Percentiles rank a stretch among this genome's conserved stretches.
phyloP scores from a whole-genome alignment of 2,888 invertebrate species.

The Drosophila atripex region DNA sequence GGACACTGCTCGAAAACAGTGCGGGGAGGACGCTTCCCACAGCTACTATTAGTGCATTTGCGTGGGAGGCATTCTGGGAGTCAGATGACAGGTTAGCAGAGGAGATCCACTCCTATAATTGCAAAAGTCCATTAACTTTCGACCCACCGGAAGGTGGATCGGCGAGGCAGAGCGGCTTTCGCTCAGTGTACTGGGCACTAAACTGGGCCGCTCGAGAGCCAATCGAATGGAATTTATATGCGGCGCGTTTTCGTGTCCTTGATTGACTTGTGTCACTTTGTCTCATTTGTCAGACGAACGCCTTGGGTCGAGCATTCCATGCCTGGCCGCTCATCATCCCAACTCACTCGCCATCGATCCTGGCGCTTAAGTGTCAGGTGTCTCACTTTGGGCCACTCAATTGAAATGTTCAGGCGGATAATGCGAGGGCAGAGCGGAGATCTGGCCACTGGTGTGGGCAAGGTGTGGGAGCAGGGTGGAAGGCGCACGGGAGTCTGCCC shows the following conservation, averaged over 20 bases:
- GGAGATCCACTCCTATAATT: too few relatives aligned
- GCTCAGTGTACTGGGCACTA: conserved; percentile 44
- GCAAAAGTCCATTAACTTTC: neutral
- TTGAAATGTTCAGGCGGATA: conserved; percentile 44
- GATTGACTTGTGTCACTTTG: conserved; percentile 83
- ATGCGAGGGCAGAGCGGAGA: conserved; percentile 12
- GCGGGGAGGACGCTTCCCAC: neutral
- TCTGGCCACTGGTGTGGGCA: neutral
- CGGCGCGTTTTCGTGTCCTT: conserved; percentile 62
- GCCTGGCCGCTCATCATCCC: conserved; percentile 25
- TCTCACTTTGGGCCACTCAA: conserved; percentile 55
- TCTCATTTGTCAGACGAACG: conserved; percentile 82
- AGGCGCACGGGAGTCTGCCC: conserved; percentile 8
- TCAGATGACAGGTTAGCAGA: too few relatives aligned
- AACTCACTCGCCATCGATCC: conserved; percentile 15
- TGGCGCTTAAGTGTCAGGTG: conserved; percentile 74
- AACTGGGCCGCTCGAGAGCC: conserved; percentile 54
- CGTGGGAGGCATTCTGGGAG: too few relatives aligned
- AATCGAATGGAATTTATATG: conserved; percentile 69
- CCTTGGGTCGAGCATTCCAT: conserved; percentile 55
- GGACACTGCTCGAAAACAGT: conserved; percentile 18
- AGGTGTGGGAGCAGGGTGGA: neutral
- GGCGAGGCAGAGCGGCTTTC: neutral
- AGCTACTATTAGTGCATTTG: neutral
- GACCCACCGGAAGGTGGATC: too few relatives aligned